Evolutionary conservation across 2,888 invertebrate species (phyloP), one percentile per base, ranked within the genome.

Genomic region (Macrosiphum euphorbiae): DNA sequence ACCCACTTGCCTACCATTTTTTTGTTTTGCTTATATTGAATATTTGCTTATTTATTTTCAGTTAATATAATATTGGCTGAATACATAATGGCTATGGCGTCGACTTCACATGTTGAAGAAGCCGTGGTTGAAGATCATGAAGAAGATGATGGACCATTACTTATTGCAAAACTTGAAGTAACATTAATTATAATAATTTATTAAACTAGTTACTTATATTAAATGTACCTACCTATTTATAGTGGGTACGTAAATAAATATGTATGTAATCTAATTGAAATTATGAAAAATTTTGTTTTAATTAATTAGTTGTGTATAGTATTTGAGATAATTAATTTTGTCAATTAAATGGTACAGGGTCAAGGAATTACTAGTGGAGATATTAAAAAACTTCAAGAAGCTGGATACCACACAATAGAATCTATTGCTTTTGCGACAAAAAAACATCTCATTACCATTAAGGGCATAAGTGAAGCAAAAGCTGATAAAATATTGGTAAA

Each of bases 401-500:
- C 98, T 35, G 99, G 99, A 0, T 99, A 97, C 95, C 97, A 98
- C 95, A 99, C 99, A 0, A 98, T 99, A 0, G 99, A 99, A 95
- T 97, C 99, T 0, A 97, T 99, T 26, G 99, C 99, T 0, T 99
- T 98, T 96, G 97, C 99, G 1, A 98, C 99, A 0, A 99, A 98
- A 95, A 99, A 99, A 96, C 97, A 97, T 95, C 96, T 99, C 0
- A 96, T 99, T 3, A 96, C 97, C 13, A 98, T 99, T 87, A 99
- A 99, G 96, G 99, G 99, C 0, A 98, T 99, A 95, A 99, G 99
- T 89, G 99, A 99, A 95, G 98, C 98, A 0, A 99, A 99, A 96
- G 99, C 99, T 26, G 99, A 99, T 95, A 99, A 99, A 96, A 97
- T 99, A 95, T 95, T 98, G 94, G 97, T 97, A 95, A 95, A 20